Conservation (phyloP, 1,140 invertebrate species). For the Drosophila malerkotliana region DNA sequence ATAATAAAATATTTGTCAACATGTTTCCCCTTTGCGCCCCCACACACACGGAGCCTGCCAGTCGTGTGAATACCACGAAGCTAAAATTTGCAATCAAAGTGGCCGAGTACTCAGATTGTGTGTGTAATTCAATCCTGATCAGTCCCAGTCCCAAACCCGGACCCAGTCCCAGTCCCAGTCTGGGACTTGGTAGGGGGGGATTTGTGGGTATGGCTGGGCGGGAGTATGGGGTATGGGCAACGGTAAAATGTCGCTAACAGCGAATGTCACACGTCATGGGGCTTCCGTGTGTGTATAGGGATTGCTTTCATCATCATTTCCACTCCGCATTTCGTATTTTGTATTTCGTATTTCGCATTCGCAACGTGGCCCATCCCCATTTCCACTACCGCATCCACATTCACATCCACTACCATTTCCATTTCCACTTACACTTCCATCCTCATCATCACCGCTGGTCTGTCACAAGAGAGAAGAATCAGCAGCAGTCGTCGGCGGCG, state of each 20-base stretch:
- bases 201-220: conserved; percentile 3
- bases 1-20: conserved; percentile 83
- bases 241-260: conserved; percentile 78
- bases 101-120: conserved; percentile 76
- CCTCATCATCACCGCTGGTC: conserved; percentile 27
- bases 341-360: conserved; percentile 28
- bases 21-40: conserved; percentile 35
- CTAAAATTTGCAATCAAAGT: conserved; percentile 78
- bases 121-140: conserved; percentile 82
- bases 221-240: conserved; percentile 13
- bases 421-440: conserved; percentile 29
- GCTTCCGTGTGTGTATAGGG: conserved; percentile 35
- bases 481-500: conserved; percentile 43
- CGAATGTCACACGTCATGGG: conserved; percentile 76
- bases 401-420: conserved; percentile 11
- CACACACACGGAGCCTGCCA: conserved; percentile 7
- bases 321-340: conserved; percentile 52
- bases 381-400: conserved; percentile 10
- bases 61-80: neutral
- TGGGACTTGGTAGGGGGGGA: neutral
- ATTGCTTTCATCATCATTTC: conserved; percentile 67
- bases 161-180: conserved; percentile 30
- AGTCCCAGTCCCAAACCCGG: conserved; percentile 44
- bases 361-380: conserved; percentile 12
- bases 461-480: conserved; percentile 46